Base-by-base conservation (phyloP, 2,797 vertebrate species). In the Naso thynnoides region DNA sequence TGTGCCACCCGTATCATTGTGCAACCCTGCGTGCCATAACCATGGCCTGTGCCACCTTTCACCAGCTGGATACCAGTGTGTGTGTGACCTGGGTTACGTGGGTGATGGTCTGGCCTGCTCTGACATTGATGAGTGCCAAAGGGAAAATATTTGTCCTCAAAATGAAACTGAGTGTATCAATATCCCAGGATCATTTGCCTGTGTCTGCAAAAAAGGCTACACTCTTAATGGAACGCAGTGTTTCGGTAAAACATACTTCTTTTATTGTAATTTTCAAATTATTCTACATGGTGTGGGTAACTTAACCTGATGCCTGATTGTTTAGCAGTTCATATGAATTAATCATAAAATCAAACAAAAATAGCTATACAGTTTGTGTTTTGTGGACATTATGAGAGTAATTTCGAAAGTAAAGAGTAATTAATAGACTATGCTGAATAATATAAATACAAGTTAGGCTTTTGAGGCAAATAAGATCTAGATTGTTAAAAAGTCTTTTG, bases 91-190 rank as follows among this genome's bases (percentile, higher is more conserved):
- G 21, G 96, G 96, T 21, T 96, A 90, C 24, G 41, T 73, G 2
- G 95, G 95, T 2, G 81, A 94, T 33, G 95, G 95, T 15, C 77
- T 91, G 14, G 70, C 69, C 45, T 96, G 96, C 73, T 92, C 90
- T 0, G 96, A 96, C 68, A 79, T 95, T 3, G 91, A 96, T 60
- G 95, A 96, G 80, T 96, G 96, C 74, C 89, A 92, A 70, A 63
- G 4, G 50, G 76, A 89, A 23, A 79, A 94, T 44, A 65, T 93
- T 57, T 96, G 96, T 71, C 91, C 90, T 49, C 83, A 88, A 76
- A 93, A 92, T 61, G 89, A 93, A 58, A 95, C 90, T 0, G 39
- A 89, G 52, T 96, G 96, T 78, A 42, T 92, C 41, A 96, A 96
- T 74, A 79, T 41, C 19, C 93, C 89, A 3, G 95, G 96, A 58